These are phyloP conservation scores for Oxyteleia sp. DNA, from an alignment of 2,888 invertebrate genomes.

Conservation along the genomic window DNA sequence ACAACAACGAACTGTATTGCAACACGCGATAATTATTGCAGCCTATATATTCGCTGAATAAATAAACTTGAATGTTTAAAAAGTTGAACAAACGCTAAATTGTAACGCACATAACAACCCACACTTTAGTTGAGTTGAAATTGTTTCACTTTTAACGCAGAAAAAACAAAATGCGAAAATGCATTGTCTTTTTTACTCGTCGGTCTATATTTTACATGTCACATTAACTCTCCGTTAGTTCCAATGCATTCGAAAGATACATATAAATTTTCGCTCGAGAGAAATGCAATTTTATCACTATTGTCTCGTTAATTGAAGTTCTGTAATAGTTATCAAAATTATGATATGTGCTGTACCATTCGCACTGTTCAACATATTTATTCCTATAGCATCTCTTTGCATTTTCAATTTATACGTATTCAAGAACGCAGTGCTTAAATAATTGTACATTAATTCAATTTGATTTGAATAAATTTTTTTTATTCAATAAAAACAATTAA, in stretches of 20 bases:
- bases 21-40: slow-evolving; percentile 9
- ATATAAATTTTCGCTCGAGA: slow-evolving; percentile 16
- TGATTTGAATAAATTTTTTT: too few species aligned
- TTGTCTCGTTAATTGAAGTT: slow-evolving; percentile 24
- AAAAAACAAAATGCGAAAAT: slow-evolving; percentile 53
- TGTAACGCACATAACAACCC: slow-evolving; percentile 17
- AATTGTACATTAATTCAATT: too few species aligned
- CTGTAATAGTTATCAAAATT: too few species aligned
- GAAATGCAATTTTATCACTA: slow-evolving; percentile 46
- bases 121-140: slow-evolving; percentile 23
- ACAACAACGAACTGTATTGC: not conserved
- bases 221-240: slow-evolving; percentile 62
- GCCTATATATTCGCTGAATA: slow-evolving; percentile 14
- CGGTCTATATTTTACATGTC: slow-evolving; percentile 60
- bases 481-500: too few species aligned
- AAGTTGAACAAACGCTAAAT: slow-evolving; percentile 25
- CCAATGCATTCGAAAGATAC: slow-evolving; percentile 30
- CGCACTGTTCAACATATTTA: too few species aligned
- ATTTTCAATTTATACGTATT: too few species aligned
- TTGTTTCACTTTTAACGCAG: slow-evolving; percentile 44
- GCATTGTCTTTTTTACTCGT: slow-evolving; percentile 48
- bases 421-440: too few species aligned
- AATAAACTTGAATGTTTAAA: too few species aligned
- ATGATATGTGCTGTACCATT: too few species aligned
- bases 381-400: too few species aligned